Evolutionary conservation across 1,140 invertebrate genomes (phyloP).

Genomic region (Frieseomelitta varia): DNA sequence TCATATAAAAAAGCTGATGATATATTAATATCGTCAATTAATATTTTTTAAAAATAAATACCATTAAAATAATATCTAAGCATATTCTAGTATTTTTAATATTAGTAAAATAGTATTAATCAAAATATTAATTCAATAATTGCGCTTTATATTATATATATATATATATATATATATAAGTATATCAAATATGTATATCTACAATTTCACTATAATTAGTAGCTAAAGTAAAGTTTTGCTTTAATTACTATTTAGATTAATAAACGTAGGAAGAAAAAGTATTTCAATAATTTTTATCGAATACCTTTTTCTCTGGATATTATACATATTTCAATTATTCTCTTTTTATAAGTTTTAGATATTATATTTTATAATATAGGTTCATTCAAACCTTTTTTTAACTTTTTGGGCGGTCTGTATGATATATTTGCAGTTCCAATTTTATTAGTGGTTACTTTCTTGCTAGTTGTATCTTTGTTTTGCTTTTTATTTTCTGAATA

Average conservation of each 20-base stretch:
- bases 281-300: neutral
- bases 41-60: neutral
- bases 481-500: neutral
- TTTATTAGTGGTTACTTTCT: neutral
- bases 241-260: neutral
- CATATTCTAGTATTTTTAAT: neutral
- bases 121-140: neutral
- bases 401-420: conserved; percentile 35
- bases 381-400: conserved; percentile 44
- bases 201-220: neutral
- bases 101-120: neutral
- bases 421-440: neutral
- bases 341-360: neutral
- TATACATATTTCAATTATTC: neutral
- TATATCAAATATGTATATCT: neutral
- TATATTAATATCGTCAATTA: neutral
- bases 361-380: conserved; percentile 38
- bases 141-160: neutral
- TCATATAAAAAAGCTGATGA: neutral
- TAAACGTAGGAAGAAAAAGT: neutral
- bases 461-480: neutral
- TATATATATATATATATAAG: neutral
- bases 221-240: neutral
- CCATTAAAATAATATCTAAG: neutral
- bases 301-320: conserved; percentile 11